A percentile compares a stretch with the other conserved stretches of the same genome.
phyloP scores from a whole-genome alignment of 2,113 vertebrate genomes.

The Anhinga rufa region DNA sequence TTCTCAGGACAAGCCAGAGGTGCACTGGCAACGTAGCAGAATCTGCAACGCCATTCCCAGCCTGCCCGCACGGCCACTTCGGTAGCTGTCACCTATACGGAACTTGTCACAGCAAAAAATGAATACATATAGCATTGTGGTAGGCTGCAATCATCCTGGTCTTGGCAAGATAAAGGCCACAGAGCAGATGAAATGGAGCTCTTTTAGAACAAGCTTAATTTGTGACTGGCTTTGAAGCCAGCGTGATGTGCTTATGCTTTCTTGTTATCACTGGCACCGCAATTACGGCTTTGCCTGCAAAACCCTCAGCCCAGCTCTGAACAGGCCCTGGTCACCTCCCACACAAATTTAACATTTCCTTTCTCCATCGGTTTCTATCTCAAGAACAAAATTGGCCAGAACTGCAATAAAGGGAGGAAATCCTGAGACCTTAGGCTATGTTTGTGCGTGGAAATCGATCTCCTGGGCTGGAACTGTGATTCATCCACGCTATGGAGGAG shows the following conservation, averaged over 20 bases:
- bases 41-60: background rate
- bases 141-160: background rate
- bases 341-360: background rate
- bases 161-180: background rate
- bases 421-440: background rate
- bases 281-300: background rate
- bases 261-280: background rate
- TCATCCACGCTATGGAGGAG: background rate
- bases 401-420: background rate
- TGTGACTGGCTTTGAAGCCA: background rate
- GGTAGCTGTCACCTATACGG: background rate
- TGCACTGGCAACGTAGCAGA: background rate
- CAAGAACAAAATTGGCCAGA: background rate
- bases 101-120: background rate
- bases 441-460: background rate
- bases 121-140: background rate
- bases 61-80: accelerated
- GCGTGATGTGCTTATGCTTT: background rate
- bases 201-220: background rate
- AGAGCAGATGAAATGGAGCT: background rate
- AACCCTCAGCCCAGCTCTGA: background rate
- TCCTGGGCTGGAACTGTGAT: background rate
- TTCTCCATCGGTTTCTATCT: background rate
- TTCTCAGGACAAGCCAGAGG: background rate
- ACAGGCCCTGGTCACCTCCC: background rate